Base-by-base conservation (phyloP, 2,888 invertebrate genomes). In the Gandaritis pyraliata region DNA sequence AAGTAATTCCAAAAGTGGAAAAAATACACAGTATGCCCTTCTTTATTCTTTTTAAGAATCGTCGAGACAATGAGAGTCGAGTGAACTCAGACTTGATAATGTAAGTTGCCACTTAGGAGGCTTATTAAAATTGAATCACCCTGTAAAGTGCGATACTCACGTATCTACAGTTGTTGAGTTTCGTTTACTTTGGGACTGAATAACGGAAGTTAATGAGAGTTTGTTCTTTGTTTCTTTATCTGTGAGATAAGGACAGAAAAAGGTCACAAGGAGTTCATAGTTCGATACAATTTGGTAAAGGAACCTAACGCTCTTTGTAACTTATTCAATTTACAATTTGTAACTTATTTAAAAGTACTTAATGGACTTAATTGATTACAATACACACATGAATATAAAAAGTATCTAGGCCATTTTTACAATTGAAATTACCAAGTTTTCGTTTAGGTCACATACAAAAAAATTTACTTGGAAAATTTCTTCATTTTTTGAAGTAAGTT, bases 71-170 rank as follows among this genome's bases (percentile, higher is more conserved):
- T 78, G 77, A 80, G 70, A 71, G 65, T 64, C 67, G 69, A 74
- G 76, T 73, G 74, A 76, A 71, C 77, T 72, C 76, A 79, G 77
- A 79, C 74, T 83, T 82, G 78, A 77, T 81, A 76, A 82, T 83
- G 80, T 81, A 83, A 81, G 78, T 81, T 75, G 77, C 73, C 76
- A 73, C 80, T 80, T 78, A 75, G 73, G 72, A 58, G 68, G 77
- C 82, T 82, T 83, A 81, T 83, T 83, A 83, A 81, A 83, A 80
- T 83, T 82, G 76, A 78, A 83, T 82, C 73, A 75, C 78, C 80
- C 77, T 70, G 75, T 76, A 73, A 77, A 82, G 78, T 75, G 80
- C 76, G 74, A 75, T 74, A 66, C 72, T 72, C 73, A 75, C 77
- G 76, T 76, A 79, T 78, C 76, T 78, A 66, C 53, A 75, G 74